A percentile compares a stretch with the other conserved stretches of the same genome.
These are phyloP conservation scores for Chromoteleia sp. DNA, from an alignment of 2,888 invertebrate species.

Conservation along the genomic window DNA sequence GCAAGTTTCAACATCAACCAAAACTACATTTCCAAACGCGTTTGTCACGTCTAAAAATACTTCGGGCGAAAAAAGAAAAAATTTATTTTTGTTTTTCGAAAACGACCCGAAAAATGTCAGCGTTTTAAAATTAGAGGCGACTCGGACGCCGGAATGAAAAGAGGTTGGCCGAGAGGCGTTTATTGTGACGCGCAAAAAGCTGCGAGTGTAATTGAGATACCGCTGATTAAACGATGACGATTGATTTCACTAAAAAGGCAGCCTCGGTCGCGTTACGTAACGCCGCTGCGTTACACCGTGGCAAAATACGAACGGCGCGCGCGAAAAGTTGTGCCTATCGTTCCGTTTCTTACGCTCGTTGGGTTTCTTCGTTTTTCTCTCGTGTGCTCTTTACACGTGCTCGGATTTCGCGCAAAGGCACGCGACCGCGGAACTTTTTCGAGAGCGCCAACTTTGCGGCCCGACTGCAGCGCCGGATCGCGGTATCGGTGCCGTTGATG, in stretches of 20 bases:
- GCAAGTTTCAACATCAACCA: constrained; percentile 22
- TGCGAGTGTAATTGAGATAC: constrained; percentile 51
- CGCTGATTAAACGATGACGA: constrained; percentile 62
- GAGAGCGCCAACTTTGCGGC: constrained; percentile 5
- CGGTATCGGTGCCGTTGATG: constrained; percentile 4
- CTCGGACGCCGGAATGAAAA: constrained; percentile 5
- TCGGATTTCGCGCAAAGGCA: constrained; percentile 55
- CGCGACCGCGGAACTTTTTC: constrained; percentile 56
- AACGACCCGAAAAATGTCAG: constrained; percentile 8
- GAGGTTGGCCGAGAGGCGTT: constrained; percentile 9
- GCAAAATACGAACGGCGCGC: constrained; percentile 36
- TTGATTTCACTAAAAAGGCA: constrained; percentile 58
- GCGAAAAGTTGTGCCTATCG: constrained; percentile 27
- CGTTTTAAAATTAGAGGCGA: constrained; percentile 14
- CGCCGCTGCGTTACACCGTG: constrained; percentile 8
- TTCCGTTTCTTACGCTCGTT: constrained; percentile 17
- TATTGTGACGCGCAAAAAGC: constrained; percentile 59
- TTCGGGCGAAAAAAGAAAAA: neutral
- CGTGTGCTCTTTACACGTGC: constrained; percentile 46
- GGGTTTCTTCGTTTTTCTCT: constrained; percentile 43
- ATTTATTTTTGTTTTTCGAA: neutral
- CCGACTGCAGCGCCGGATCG: constrained; percentile 18
- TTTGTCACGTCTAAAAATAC: constrained; percentile 24
- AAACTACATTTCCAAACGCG: neutral
- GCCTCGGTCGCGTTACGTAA: constrained; percentile 55